These are phyloP conservation scores for Tapirus indicus DNA, from an alignment of 2,797 vertebrate species.

Conservation along the genomic window DNA sequence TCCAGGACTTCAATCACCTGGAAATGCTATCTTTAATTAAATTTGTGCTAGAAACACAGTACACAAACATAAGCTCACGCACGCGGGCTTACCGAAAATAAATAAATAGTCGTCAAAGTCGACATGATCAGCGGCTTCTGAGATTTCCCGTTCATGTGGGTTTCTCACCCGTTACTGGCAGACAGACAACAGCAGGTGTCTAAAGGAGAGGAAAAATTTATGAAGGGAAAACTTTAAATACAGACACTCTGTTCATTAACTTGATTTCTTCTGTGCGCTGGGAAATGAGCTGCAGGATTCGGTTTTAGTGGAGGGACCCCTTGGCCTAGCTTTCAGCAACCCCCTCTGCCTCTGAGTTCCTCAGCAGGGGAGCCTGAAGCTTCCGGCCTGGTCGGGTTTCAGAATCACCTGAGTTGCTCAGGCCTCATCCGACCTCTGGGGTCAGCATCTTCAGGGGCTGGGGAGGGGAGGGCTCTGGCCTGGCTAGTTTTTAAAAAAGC, in stretches of 20 bases:
- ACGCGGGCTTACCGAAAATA: background rate
- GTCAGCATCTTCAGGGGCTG: background rate
- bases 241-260: background rate
- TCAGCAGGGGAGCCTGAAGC: background rate
- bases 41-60: background rate
- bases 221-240: background rate
- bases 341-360: background rate
- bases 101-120: background rate
- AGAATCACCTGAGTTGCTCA: no score
- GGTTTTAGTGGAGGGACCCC: background rate
- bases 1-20: background rate
- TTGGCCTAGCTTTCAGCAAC: background rate
- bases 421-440: background rate
- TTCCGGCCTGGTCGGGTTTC: background rate
- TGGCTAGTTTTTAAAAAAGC: background rate
- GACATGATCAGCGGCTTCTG: background rate
- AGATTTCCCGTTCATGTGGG: background rate
- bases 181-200: background rate
- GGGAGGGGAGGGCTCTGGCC: background rate
- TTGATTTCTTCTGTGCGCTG: slow-evolving; percentile 2
- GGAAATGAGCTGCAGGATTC: background rate
- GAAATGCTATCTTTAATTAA: slow-evolving; percentile 48
- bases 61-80: background rate
- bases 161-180: background rate
- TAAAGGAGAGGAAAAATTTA: background rate